These are phyloP conservation scores for Morbakka virulenta DNA, from an alignment of 30 jellyfish, hydroid and myxozoan species.

Conservation along the genomic window DNA sequence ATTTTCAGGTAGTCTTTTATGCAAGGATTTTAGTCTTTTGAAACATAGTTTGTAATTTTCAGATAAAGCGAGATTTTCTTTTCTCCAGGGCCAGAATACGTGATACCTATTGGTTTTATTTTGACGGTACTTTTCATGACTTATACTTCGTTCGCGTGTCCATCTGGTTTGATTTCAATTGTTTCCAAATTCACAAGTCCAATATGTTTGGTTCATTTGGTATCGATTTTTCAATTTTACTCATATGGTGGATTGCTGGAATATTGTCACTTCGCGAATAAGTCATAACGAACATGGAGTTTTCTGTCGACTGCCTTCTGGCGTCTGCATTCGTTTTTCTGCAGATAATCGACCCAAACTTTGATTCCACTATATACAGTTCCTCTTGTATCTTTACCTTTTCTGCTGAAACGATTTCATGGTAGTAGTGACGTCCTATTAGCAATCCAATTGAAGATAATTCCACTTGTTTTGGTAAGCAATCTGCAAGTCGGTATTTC, in stretches of 20 bases:
- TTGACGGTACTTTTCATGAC: neutral
- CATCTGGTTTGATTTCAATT: too few species aligned
- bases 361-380: neutral
- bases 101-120: conserved; percentile 9
- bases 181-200: too few species aligned
- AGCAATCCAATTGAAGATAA: conserved; percentile 31
- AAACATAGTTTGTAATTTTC: conserved; percentile 9
- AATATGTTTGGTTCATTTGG: too few species aligned
- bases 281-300: conserved; percentile 5
- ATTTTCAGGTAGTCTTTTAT: neutral
- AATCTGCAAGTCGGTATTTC: conserved; percentile 10
- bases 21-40: conserved; percentile 10
- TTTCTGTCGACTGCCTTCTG: too few species aligned
- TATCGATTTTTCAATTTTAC: neutral
- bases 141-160: neutral
- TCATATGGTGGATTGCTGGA: neutral
- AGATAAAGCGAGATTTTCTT: conserved; percentile 2
- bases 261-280: neutral
- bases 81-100: conserved; percentile 33
- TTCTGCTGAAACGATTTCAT: conserved; percentile 13
- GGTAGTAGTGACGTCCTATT: conserved; percentile 16
- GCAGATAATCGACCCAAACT: conserved; percentile 17
- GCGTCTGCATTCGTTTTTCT: neutral
- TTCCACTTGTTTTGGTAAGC: conserved; percentile 6
- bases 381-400: too few species aligned